phyloP scores from a whole-genome alignment of 2,113 vertebrate genomes.

The Chaetura pelagica region DNA sequence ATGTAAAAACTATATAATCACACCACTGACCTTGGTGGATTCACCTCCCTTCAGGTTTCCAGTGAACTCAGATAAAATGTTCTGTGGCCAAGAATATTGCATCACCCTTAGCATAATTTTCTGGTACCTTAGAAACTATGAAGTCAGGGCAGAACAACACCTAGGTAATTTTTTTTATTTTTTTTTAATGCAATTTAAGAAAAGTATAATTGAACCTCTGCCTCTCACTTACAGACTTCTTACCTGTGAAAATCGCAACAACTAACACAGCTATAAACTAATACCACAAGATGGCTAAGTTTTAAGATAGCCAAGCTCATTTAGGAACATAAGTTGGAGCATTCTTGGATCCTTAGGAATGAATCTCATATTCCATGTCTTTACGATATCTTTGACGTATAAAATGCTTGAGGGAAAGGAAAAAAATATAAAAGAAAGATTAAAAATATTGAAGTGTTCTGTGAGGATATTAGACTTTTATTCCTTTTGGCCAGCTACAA shows the following conservation, averaged over 20 bases:
- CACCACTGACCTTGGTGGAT: constrained; percentile 24
- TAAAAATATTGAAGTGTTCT: background rate
- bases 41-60: constrained; percentile 26
- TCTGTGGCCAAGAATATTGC: constrained; percentile 34
- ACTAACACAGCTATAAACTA: constrained; percentile 16
- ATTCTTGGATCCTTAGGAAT: background rate
- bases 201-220: constrained; percentile 23
- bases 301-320: constrained; percentile 1
- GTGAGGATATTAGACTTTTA: constrained; percentile 20
- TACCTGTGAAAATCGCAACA: constrained; percentile 46
- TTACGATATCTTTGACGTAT: constrained; percentile 15
- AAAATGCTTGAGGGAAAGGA: background rate
- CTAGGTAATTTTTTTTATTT: background rate
- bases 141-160: constrained; percentile 51
- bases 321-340: constrained; percentile 1
- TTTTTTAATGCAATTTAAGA: background rate
- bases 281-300: background rate
- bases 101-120: constrained; percentile 32
- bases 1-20: constrained; percentile 27
- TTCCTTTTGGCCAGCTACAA: constrained; percentile 12
- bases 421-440: background rate
- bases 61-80: constrained; percentile 14
- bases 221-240: constrained; percentile 16
- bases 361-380: background rate
- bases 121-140: constrained; percentile 33